Conservation (phyloP, 2,797 vertebrate genomes). For the Cyclura pinguis region DNA sequence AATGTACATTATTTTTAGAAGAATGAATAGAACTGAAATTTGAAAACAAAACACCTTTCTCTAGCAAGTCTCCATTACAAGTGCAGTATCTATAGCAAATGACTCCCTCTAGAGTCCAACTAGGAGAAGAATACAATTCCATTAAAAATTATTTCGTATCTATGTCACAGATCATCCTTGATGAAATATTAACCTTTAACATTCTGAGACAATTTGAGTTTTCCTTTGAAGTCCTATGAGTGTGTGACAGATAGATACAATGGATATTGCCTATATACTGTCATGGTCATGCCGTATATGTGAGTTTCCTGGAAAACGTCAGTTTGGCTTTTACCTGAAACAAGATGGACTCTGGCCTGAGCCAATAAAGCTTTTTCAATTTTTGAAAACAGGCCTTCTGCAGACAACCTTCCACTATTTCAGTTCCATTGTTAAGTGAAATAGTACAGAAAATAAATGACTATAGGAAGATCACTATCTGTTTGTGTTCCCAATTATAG, state of each 20-base stretch:
- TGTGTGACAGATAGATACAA: neutral
- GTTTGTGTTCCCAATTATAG: neutral
- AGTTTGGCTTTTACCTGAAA: neutral
- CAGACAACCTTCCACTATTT: neutral
- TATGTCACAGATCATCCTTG: neutral
- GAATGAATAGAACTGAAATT: neutral
- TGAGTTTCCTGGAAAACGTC: neutral
- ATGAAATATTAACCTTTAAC: neutral
- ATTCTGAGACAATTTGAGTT: neutral
- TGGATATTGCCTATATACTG: neutral
- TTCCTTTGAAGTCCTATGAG: neutral
- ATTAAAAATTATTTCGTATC: neutral
- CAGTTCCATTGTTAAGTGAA: too few species aligned
- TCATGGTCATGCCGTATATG: neutral
- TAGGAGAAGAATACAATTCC: neutral
- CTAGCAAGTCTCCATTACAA: neutral
- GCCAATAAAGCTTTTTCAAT: too few species aligned
- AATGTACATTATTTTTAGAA: neutral
- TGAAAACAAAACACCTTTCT: neutral
- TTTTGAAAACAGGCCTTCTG: neutral
- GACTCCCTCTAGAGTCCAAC: slow-evolving; percentile 33
- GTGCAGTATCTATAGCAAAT: neutral
- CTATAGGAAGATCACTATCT: neutral
- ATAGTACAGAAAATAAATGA: neutral
- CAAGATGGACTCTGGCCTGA: neutral